Base-by-base conservation (phyloP, 2,888 invertebrate species). In the Cephonodes hylas region DNA sequence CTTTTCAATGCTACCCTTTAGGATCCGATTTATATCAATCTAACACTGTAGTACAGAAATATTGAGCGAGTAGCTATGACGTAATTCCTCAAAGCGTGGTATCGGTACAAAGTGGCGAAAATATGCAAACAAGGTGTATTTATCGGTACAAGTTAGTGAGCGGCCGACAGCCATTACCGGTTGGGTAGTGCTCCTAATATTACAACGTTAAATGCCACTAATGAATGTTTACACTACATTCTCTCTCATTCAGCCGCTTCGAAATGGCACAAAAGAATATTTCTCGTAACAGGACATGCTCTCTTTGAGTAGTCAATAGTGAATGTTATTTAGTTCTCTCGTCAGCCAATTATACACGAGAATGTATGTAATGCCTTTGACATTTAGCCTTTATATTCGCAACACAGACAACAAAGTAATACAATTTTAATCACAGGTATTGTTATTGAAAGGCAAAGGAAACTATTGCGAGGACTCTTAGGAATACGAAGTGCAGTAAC, bases 151-250 rank as follows among this genome's bases (percentile, higher is more conserved):
- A 53, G 27, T 53, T 53, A 27, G 27, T 15, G 18, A 6, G n/a
- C 27, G 10, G 18, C 31, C 18, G 53, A 20, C 18, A 27, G 53
- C 31, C 31, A 53, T 53, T 53, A 53, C 53, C 27, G 53, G 27
- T 15, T 27, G 10, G 15, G 34, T 31, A 31, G 10, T 20, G 4
- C 8, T 15, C 8, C 53, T 18, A 18, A 53, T 18, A 8, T 48
- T 53, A 53, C 53, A 18, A 18, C 53, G 18, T 53, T 53, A n/a
- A 46, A 45, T 45, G 20, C n/a, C n/a, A 5, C 18, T 53, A 53
- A 53, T 53, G 27, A 53, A 31, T 53, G 53, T 53, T 53, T 53
- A 6, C 3, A 31, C 53, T 27, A 53, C 53, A 31, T 53, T 53
- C 10, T 53, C 53, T 53, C 31, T 31, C 18, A 31, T 8, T 48